Base-by-base conservation (phyloP, 1,140 invertebrate species). In the Hyles euphorbiae region DNA sequence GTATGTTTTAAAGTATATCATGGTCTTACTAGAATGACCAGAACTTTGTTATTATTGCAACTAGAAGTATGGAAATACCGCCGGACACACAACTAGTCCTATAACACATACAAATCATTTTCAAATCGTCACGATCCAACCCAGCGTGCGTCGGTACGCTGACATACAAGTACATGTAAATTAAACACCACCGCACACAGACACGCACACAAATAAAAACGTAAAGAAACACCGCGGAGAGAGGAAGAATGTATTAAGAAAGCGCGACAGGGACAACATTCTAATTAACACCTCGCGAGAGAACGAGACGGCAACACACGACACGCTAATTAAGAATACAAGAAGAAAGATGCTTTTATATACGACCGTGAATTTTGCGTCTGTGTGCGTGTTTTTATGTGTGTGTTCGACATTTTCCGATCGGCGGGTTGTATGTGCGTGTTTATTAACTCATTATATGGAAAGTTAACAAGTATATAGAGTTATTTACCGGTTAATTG, bases 171-270 rank as follows among this genome's bases (percentile, higher is more conserved):
- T 86, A 88, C 83, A 88, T 88, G 82, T 86, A 88, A 88, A 88
- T 88, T 88, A 88, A 86, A 87, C 83, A 87, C 81, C 81, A 81
- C 75, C 76, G 83, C 84, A 87, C 85, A 86, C 86, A 88, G 82
- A 74, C 78, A 87, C 83, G 76, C 86, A 87, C 86, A 88, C 86
- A 86, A 88, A 88, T 88, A 88, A 88, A 88, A 88, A 87, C 81
- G 73, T 81, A 83, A 88, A 88, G 86, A 88, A 88, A 86, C 83
- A 84, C 83, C 81, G 78, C 77, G 64, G 78, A 88, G 83, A 22
- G 22, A 88, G 83, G 85, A 88, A 88, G 85, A 88, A 88, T 88
- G 86, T 88, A 88, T 88, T 88, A 88, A 88, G 86, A 88, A 88
- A 88, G 83, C 80, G 78, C 33, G 86, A 88, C 53, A 65, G 81